A percentile compares a stretch with the other conserved stretches of the same genome.
Conservation (phyloP, 2,113 vertebrate genomes). For the Dipodomys merriami region DNA sequence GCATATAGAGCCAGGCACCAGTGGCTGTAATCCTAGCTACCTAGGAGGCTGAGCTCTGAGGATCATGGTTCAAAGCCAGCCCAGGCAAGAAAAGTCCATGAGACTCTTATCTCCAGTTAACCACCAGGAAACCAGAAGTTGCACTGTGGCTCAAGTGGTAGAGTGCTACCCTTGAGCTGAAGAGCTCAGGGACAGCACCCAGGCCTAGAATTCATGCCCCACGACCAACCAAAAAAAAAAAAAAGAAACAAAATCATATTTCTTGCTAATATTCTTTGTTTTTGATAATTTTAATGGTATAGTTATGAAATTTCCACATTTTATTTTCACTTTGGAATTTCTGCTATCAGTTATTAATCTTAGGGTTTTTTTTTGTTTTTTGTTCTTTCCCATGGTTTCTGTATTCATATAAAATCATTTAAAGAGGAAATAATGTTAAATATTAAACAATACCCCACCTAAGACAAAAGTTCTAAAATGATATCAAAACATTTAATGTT, state of each 20-base stretch:
- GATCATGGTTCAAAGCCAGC: no score
- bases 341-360: not conserved
- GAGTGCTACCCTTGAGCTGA: no score
- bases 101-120: no score
- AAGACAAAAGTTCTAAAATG: conserved; percentile 33
- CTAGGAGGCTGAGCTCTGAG: no score
- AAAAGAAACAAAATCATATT: not conserved
- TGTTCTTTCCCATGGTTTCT: not conserved
- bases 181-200: no score
- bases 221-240: no score
- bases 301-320: conserved; percentile 35
- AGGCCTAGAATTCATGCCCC: no score
- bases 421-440: conserved; percentile 27
- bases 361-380: not conserved
- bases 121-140: no score
- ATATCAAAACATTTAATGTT: conserved; percentile 38
- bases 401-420: conserved; percentile 55
- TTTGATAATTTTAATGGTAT: not conserved
- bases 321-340: conserved; percentile 52
- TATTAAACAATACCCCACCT: conserved; percentile 18
- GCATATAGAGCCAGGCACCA: not conserved
- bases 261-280: conserved; percentile 35
- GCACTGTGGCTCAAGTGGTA: no score
- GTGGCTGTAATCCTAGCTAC: no score
- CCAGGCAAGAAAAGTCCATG: no score